Percentiles rank a stretch among this genome's conserved stretches.
phyloP scores from a whole-genome alignment of 2,797 vertebrate species.

The Etheostoma nigrum region DNA sequence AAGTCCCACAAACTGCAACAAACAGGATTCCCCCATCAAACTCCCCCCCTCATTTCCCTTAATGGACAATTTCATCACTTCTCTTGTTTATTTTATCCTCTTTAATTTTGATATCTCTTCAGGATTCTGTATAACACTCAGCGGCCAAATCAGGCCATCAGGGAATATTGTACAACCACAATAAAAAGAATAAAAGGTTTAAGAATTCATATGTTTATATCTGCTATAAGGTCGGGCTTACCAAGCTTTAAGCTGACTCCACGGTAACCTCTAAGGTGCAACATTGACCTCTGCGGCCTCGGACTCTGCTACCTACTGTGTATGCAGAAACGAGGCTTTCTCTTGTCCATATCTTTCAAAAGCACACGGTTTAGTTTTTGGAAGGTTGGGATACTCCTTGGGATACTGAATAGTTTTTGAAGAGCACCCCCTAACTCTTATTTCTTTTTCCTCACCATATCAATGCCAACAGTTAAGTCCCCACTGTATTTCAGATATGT shows the following conservation, averaged over 20 bases:
- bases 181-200: constrained; percentile 80
- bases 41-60: constrained; percentile 84
- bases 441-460: constrained; percentile 57
- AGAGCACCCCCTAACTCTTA: constrained; percentile 61
- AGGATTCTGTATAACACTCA: constrained; percentile 93
- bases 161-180: constrained; percentile 93
- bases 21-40: constrained; percentile 87
- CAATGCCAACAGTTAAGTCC: constrained; percentile 75
- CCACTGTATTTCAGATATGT: constrained; percentile 75
- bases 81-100: constrained; percentile 46
- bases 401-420: constrained; percentile 59
- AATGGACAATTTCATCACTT: constrained; percentile 88
- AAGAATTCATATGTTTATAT: constrained; percentile 85
- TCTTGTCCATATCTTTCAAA: constrained; percentile 68
- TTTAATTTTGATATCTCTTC: constrained; percentile 81
- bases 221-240: constrained; percentile 74
- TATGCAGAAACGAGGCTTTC: constrained; percentile 57
- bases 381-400: constrained; percentile 63
- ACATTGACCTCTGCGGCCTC: constrained; percentile 78
- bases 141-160: constrained; percentile 91
- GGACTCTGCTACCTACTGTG: constrained; percentile 54
- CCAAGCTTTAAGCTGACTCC: constrained; percentile 64
- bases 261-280: constrained; percentile 80
- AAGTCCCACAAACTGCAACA: constrained; percentile 80
- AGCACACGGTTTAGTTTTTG: constrained; percentile 76